These are phyloP conservation scores for Netelia melanura DNA, from an alignment of 2,888 invertebrate species.

Conservation along the genomic window DNA sequence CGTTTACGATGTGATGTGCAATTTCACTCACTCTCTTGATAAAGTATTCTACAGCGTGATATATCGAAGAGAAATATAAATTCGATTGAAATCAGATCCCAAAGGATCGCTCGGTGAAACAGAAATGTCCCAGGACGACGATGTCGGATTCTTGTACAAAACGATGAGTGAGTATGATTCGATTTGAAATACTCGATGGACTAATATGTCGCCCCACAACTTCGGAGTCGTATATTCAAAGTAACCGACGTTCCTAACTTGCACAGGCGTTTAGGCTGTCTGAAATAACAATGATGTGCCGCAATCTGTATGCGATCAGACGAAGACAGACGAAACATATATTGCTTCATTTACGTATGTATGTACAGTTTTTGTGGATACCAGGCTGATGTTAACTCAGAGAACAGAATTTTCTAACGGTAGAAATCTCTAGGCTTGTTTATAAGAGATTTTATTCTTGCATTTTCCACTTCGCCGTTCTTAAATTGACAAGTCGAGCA, in stretches of 20 bases:
- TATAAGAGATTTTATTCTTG: no score
- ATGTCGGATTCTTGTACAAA: slow-evolving; percentile 84
- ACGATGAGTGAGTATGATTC: slow-evolving; percentile 82
- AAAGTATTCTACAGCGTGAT: not conserved
- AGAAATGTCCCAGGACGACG: slow-evolving; percentile 83
- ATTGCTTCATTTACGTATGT: not conserved
- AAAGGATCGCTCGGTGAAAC: slow-evolving; percentile 52
- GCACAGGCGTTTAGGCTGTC: not conserved
- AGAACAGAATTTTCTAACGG: not conserved
- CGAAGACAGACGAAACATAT: not conserved
- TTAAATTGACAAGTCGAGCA: no score
- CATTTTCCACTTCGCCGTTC: no score
- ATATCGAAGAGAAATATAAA: slow-evolving; percentile 21
- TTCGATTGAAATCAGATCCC: slow-evolving; percentile 6
- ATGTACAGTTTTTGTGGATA: not conserved
- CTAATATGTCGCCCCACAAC: not conserved
- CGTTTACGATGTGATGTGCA: slow-evolving; percentile 22
- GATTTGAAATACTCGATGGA: not conserved
- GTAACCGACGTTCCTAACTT: slow-evolving; percentile 15
- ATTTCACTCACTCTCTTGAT: not conserved
- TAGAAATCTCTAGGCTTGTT: no score
- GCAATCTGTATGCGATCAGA: not conserved
- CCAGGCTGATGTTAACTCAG: not conserved
- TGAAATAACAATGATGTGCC: not conserved
- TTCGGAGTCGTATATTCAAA: not conserved